These are phyloP conservation scores for Zosterops japonicus DNA, from an alignment of 2,113 vertebrate genomes.

Conservation along the genomic window DNA sequence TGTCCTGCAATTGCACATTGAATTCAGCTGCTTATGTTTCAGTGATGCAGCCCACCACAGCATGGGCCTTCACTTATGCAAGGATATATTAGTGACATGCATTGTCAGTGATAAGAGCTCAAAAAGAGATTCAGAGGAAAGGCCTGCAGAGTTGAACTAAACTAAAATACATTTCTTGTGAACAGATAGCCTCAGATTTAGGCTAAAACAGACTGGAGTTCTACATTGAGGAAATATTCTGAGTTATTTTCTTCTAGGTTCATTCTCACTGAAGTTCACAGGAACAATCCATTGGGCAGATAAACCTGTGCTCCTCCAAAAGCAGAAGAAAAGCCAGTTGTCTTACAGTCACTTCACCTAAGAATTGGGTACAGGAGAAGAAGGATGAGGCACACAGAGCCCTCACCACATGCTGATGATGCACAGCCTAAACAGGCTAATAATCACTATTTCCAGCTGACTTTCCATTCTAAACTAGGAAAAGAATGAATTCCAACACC, in stretches of 20 bases:
- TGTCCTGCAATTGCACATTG: neutral
- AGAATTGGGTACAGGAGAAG: neutral
- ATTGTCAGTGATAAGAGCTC: neutral
- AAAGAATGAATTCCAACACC: neutral
- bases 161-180: neutral
- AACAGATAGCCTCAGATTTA: no score
- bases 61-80: neutral
- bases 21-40: neutral
- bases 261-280: neutral
- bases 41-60: neutral
- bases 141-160: neutral
- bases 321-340: neutral
- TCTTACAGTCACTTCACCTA: neutral
- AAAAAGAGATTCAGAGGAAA: neutral
- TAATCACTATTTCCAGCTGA: neutral
- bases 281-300: neutral
- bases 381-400: neutral
- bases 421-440: neutral
- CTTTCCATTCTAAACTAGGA: neutral
- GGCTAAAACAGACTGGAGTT: neutral
- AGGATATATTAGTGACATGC: rapidly evolving
- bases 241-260: neutral
- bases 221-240: neutral
- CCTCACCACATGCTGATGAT: neutral
- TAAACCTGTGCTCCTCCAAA: neutral